Percentiles rank a stretch among this genome's conserved stretches.
These are phyloP conservation scores for Caerostris darwini DNA, from an alignment of 1,140 invertebrate genomes.

Conservation along the genomic window DNA sequence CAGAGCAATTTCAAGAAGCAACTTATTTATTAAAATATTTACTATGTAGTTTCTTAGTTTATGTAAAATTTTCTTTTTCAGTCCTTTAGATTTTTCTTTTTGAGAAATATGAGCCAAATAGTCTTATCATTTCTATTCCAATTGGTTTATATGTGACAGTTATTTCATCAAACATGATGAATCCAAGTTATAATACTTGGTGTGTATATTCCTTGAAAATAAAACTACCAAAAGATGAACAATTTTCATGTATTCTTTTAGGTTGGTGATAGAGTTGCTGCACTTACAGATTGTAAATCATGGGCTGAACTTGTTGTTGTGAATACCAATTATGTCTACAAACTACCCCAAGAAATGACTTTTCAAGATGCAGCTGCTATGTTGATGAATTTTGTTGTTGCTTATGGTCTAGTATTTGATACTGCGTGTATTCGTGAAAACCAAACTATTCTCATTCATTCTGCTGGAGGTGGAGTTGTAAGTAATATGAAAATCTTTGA, in stretches of 20 bases:
- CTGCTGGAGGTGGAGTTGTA: conserved; percentile 93
- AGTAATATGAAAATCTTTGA: conserved; percentile 83
- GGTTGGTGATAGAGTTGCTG: conserved; percentile 93
- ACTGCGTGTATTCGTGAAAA: conserved; percentile 89
- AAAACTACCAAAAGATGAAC: no score
- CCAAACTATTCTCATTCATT: conserved; percentile 91
- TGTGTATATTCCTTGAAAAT: no score
- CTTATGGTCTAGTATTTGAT: conserved; percentile 92
- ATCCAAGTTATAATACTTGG: no score
- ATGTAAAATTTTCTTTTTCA: no score
- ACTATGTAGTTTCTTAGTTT: no score
- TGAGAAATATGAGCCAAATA: no score
- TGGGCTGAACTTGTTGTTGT: conserved; percentile 93
- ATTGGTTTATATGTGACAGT: no score
- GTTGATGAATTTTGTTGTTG: conserved; percentile 92
- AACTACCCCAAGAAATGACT: conserved; percentile 88
- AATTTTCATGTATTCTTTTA: conserved; percentile 81
- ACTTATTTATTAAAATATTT: no score
- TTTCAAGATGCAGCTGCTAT: conserved; percentile 88
- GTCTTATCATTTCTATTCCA: no score
- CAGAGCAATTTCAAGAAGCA: no score
- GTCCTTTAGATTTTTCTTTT: no score
- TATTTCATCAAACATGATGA: no score
- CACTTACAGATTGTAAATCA: conserved; percentile 90
- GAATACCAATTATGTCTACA: conserved; percentile 89